Evolutionary conservation across 2,888 invertebrate species (phyloP).

Genomic region (Tribolium freemani): DNA sequence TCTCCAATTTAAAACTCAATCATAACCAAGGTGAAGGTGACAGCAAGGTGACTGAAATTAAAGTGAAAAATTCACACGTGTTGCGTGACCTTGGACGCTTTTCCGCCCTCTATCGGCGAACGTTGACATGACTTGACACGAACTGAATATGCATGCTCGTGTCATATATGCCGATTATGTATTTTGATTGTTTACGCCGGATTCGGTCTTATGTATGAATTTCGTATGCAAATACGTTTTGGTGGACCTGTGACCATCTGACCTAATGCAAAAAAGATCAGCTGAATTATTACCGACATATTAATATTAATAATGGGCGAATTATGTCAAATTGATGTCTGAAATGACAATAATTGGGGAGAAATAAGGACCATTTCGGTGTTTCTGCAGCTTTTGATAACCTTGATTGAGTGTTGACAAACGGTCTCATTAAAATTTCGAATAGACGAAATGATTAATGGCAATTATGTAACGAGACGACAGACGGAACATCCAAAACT

Average conservation of each 20-base stretch:
- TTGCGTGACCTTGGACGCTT: background rate
- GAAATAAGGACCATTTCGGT: conserved; percentile 2
- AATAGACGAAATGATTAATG: background rate
- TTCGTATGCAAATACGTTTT: conserved; percentile 14
- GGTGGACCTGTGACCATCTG: conserved; percentile 56
- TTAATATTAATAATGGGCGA: conserved; percentile 39
- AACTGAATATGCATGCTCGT: conserved; percentile 12
- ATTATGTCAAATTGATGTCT: conserved; percentile 34
- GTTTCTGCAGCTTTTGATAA: background rate
- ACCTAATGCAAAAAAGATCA: conserved; percentile 52
- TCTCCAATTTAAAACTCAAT: conserved; percentile 38
- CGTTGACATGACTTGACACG: conserved; percentile 2
- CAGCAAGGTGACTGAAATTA: conserved; percentile 35
- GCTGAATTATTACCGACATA: conserved; percentile 29
- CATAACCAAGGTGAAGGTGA: conserved; percentile 43
- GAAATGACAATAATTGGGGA: background rate
- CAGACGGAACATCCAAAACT: background rate
- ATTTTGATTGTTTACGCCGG: conserved; percentile 29
- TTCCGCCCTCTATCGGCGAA: conserved; percentile 1
- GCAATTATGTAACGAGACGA: conserved; percentile 1
- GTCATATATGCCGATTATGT: conserved; percentile 6
- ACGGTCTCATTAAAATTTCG: conserved; percentile 27
- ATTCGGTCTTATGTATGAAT: conserved; percentile 5
- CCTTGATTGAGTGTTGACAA: conserved; percentile 24
- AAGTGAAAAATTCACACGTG: conserved; percentile 5